Evolutionary conservation across 2,888 invertebrate species (phyloP).

Genomic region (Abrostola triplasia): DNA sequence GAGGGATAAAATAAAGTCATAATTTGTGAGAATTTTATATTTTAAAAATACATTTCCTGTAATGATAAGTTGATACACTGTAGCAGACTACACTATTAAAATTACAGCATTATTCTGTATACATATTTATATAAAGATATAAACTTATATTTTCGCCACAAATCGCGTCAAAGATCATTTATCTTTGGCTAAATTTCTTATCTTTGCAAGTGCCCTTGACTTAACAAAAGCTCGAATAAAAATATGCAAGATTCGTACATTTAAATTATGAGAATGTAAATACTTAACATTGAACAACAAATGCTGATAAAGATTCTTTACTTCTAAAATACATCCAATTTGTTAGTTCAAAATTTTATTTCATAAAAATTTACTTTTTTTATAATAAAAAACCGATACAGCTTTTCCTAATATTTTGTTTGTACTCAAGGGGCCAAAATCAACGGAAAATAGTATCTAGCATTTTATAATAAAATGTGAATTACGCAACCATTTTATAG

Average conservation of each 20-base stretch:
- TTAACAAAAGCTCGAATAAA: conserved; percentile 34
- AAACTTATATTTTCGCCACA: conserved; percentile 51
- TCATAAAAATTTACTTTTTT: no score
- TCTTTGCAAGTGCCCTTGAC: conserved; percentile 35
- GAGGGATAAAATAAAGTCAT: conserved; percentile 6
- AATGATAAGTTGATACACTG: conserved; percentile 61
- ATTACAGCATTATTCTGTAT: conserved; percentile 53
- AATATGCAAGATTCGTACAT: conserved; percentile 30
- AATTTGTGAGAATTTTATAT: conserved; percentile 59
- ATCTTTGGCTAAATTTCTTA: conserved; percentile 64
- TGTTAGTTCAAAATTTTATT: no score
- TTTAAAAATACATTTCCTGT: conserved; percentile 76
- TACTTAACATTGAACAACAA: neutral
- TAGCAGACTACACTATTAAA: conserved; percentile 61
- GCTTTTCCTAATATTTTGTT: no score
- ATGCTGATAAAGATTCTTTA: neutral
- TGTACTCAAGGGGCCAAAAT: no score
- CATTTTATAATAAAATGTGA: no score
- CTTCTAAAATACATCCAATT: no score
- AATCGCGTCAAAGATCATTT: conserved; percentile 59
- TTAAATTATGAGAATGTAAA: conserved; percentile 14
- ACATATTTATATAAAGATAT: conserved; percentile 34
- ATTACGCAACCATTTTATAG: no score
- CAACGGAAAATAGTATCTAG: no score
- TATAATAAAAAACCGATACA: no score